Evolutionary conservation across 2,797 vertebrate genomes (phyloP), one percentile per base, ranked within the genome.

Genomic region (Sphaeramia orbicularis): DNA sequence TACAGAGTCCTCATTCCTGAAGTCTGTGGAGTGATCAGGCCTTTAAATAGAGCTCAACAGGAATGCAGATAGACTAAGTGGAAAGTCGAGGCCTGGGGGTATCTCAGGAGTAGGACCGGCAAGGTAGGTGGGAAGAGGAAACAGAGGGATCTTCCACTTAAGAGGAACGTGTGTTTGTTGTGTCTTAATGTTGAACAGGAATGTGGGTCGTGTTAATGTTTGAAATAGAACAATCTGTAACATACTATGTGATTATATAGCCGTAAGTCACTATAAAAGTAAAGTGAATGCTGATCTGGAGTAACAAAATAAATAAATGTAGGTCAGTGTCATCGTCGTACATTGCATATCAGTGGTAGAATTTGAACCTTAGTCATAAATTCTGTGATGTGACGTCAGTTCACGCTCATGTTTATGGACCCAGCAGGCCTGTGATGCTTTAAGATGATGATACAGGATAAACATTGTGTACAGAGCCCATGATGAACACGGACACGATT

Each of bases 1-100:
- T 91, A 80, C 87, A 91, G 88, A 90, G 90, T 88, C 88, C 87
- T 27, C 89, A 88, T 91, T 91, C 90, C 89, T 88, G 18, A 70
- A 76, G 52, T 65, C 76, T 74, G 77, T 58, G 68, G 65, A 76
- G 83, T 70, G 86, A 85, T 86, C n/a, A 69, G 71, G 66, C 65
- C 76, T 89, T 90, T 83, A 89, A 91, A 91, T 91, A 90, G 86
- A 85, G 79, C 74, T 76, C 12, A 53, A 47, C 74, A 84, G 84
- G 89, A 92, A 92, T 92, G 90, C 86, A 91, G 89, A 89, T 86
- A 90, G 64, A 62, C 58, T 8, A 7, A 57, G 76, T 45, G 75
- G 66, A 86, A 67, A 81, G 56, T 70, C 45, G 51, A 72, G 76
- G 51, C 86, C 80, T 65, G 42, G 59, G 68, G 84, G 75, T 35